Evolutionary conservation across 2,113 vertebrate species (phyloP).

Genomic region (Geococcyx californianus): DNA sequence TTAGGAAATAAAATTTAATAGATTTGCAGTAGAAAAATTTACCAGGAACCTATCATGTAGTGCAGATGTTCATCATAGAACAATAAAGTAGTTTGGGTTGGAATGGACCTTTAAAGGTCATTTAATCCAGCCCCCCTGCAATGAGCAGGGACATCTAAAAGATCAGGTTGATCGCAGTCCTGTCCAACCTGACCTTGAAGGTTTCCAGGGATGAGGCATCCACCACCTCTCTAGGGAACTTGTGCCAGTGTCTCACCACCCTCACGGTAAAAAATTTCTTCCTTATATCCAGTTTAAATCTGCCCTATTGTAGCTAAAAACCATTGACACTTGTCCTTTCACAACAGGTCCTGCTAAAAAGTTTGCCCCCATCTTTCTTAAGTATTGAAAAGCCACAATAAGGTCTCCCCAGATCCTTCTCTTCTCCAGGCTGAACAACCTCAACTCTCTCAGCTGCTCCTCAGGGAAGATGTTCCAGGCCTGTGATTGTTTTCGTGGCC

Average conservation of each 20-base stretch:
- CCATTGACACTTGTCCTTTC: neutral
- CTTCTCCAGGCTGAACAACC: neutral
- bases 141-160: neutral
- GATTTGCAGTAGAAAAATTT: neutral
- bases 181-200: neutral
- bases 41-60: neutral
- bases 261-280: neutral
- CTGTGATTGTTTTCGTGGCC: neutral
- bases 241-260: neutral
- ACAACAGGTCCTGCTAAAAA: neutral
- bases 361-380: neutral
- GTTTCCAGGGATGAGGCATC: neutral
- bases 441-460: neutral
- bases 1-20: neutral
- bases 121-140: neutral
- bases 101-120: neutral
- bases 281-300: neutral
- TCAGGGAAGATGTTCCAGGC: neutral
- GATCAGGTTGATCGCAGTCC: neutral
- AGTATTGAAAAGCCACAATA: neutral
- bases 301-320: neutral
- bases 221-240: neutral
- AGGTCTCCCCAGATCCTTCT: neutral
- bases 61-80: neutral
- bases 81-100: neutral